A percentile compares a stretch with the other conserved stretches of the same genome.
phyloP scores from a whole-genome alignment of 2,888 invertebrate genomes.

The Yponomeuta cagnagella region DNA sequence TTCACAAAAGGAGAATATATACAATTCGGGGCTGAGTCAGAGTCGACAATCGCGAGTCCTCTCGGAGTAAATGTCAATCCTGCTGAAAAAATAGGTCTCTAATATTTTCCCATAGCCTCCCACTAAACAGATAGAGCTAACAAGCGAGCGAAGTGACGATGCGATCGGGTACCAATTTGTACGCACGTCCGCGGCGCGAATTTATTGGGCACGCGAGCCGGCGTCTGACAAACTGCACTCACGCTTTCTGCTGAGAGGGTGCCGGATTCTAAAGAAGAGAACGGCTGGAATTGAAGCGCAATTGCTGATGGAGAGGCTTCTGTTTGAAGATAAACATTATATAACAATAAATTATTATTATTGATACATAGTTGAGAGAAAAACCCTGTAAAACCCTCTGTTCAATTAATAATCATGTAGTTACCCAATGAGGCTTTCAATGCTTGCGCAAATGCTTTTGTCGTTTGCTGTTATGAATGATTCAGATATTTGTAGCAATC shows the following conservation, averaged over 20 bases:
- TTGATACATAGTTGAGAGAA: too few species aligned
- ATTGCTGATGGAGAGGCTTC: neutral
- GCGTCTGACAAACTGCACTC: slow-evolving; percentile 20
- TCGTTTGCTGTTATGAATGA: too few species aligned
- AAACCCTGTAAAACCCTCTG: too few species aligned
- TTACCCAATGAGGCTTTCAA: too few species aligned
- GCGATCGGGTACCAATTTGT: slow-evolving; percentile 64
- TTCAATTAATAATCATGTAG: too few species aligned
- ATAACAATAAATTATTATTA: too few species aligned
- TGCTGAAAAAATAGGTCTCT: neutral
- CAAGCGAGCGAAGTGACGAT: slow-evolving; percentile 55
- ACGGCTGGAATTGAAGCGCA: neutral
- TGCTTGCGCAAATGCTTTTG: too few species aligned
- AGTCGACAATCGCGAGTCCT: too few species aligned
- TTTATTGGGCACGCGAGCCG: slow-evolving; percentile 63
- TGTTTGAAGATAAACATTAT: neutral
- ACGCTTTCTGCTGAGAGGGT: slow-evolving; percentile 13
- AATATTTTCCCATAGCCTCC: neutral
- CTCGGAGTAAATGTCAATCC: too few species aligned
- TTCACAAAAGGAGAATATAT: too few species aligned
- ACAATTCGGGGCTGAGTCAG: too few species aligned
- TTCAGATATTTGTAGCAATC: too few species aligned
- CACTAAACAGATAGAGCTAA: slow-evolving; percentile 31
- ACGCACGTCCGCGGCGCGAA: slow-evolving; percentile 53
- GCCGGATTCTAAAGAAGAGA: neutral